Percentiles rank a stretch among this genome's conserved stretches.
These are phyloP conservation scores for Protosalanx chinensis DNA, from an alignment of 2,797 vertebrate genomes.

Conservation along the genomic window DNA sequence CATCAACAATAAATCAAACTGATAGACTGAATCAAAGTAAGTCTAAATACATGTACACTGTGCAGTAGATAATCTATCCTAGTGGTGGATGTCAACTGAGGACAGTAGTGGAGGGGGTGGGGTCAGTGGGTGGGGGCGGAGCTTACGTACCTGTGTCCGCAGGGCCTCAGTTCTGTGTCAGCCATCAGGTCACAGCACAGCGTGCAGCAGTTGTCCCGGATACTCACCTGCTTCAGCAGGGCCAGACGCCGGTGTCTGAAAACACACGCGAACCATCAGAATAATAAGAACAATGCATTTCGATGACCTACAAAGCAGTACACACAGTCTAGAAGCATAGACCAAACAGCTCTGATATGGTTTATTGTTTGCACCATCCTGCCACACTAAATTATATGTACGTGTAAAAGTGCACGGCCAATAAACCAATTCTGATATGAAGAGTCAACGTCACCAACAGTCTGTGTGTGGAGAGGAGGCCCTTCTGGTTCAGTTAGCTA, in stretches of 20 bases:
- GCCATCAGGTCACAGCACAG: constrained; percentile 96
- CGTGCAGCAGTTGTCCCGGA: constrained; percentile 97
- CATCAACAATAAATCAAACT: too few species aligned
- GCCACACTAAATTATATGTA: too few species aligned
- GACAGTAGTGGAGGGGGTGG: neutral
- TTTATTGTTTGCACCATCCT: too few species aligned
- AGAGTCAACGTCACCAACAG: neutral
- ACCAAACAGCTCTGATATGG: neutral
- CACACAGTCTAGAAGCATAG: neutral
- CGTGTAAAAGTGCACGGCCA: too few species aligned
- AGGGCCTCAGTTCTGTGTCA: constrained; percentile 94
- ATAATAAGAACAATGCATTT: neutral
- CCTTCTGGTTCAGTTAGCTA: too few species aligned
- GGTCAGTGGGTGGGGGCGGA: neutral
- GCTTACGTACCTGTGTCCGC: constrained; percentile 87
- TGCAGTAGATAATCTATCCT: neutral
- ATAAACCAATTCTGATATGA: neutral
- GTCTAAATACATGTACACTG: too few species aligned
- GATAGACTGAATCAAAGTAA: too few species aligned
- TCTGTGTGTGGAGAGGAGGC: neutral
- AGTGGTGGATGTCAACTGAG: neutral
- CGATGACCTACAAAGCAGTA: neutral
- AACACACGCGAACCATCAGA: constrained; percentile 13
- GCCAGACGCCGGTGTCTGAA: constrained; percentile 79
- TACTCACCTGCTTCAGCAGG: constrained; percentile 96